These are phyloP conservation scores for Esox lucius DNA, from an alignment of 2,797 vertebrate species.

Conservation along the genomic window DNA sequence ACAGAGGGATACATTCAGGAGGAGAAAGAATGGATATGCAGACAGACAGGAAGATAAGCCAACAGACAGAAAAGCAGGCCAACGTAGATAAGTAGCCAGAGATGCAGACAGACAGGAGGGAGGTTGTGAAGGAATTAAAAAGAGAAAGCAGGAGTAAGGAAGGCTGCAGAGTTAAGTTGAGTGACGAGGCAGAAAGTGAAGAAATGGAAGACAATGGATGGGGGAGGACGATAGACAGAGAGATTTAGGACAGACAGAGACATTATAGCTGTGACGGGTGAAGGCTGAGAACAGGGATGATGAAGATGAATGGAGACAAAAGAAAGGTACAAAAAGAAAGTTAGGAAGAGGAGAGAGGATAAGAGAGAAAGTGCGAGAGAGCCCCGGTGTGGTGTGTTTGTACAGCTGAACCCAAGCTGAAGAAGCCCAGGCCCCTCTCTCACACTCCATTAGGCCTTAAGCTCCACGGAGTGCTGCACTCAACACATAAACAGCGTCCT, in stretches of 20 bases:
- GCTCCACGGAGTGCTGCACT: slow-evolving; percentile 91
- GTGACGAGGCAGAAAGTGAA: neutral
- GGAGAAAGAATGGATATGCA: slow-evolving; percentile 57
- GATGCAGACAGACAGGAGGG: neutral
- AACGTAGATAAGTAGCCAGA: slow-evolving; percentile 37
- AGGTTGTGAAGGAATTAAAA: neutral
- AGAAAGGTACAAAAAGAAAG: neutral
- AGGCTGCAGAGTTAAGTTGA: neutral
- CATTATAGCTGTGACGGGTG: neutral
- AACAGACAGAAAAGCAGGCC: slow-evolving; percentile 67
- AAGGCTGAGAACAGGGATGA: slow-evolving; percentile 6
- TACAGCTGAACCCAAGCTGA: slow-evolving; percentile 99
- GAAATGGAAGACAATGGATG: slow-evolving; percentile 6
- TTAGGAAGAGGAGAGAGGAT: slow-evolving; percentile 6
- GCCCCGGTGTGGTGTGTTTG: slow-evolving; percentile 86
- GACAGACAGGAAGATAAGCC: slow-evolving; percentile 46
- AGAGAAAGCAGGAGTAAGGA: neutral
- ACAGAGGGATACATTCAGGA: slow-evolving; percentile 63
- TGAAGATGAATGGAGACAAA: neutral
- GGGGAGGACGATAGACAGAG: neutral
- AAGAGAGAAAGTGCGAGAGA: slow-evolving; percentile 45
- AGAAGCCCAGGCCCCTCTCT: slow-evolving; percentile 90
- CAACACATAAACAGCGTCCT: slow-evolving; percentile 94
- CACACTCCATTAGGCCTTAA: slow-evolving; percentile 93
- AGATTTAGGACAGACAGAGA: slow-evolving; percentile 13